Evolutionary conservation across 1,140 invertebrate genomes (phyloP), one percentile per base, ranked within the genome.

Genomic region (Drosophila arawakana): DNA sequence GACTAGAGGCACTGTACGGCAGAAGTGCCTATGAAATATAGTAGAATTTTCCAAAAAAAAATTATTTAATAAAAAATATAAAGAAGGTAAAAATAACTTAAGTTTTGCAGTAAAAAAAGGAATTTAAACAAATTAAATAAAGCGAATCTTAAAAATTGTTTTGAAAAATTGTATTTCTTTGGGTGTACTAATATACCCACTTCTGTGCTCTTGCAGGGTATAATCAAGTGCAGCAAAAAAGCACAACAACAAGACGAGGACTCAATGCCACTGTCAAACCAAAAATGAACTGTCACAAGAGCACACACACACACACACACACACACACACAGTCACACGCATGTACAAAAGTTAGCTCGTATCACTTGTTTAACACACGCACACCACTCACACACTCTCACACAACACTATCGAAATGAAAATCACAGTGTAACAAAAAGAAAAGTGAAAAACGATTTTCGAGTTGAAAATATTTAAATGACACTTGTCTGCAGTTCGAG

Each of bases 401-500:
- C 18, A 49, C 44, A 41, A 41, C 10, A 57, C 34, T 34, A 39
- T 43, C 62, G 34, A 11, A 50, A 39, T 34, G 15, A 30, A 41
- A 39, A 39, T 67, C 15, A 44, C 37, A 57, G 49, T 50, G n/a
- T 41, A 15, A 13, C 44, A 50, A 18, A 52, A 69, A 30, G 7
- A 37, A 39, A 57, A 47, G 21, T 50, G 9, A 47, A 35, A 21
- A 47, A 35, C 34, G n/a, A 5, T 30, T 35, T 54, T 35, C 15
- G 6, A 34, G 34, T 18, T 9, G 9, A 2, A 47, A 15, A 44
- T 41, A 13, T 13, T 13, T 18, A 58, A 39, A 30, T 55, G 15
- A 30, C 37, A 66, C 62, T 66, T 54, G 59, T 61, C 67, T 69
- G 13, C 58, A 52, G 30, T 39, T 54, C 59, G 55, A 68, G 71